Evolutionary conservation across 2,797 vertebrate species (phyloP).

Genomic region (Tamandua tetradactyla): DNA sequence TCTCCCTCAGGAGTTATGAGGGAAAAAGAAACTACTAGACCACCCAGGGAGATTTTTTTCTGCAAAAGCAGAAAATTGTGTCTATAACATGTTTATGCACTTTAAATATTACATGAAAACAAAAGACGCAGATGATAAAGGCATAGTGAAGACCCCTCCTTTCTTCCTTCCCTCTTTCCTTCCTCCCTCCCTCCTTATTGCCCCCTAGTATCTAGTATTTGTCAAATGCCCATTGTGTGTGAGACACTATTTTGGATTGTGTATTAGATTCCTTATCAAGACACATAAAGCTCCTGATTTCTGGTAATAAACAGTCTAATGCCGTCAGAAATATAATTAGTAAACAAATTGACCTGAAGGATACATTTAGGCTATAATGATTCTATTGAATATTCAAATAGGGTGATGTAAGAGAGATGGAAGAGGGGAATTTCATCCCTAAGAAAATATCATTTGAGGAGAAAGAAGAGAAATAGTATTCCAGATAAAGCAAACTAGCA

Average conservation of each 20-base stretch:
- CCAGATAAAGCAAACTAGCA: not conserved
- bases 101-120: not conserved
- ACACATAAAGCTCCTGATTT: not conserved
- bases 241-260: not conserved
- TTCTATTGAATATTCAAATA: not conserved
- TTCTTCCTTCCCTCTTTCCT: too few species aligned
- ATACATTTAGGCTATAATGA: not conserved
- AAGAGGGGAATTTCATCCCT: not conserved
- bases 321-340: not conserved
- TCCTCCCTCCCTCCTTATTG: too few species aligned
- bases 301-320: not conserved
- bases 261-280: not conserved
- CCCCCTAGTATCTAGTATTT: too few species aligned
- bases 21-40: too few species aligned
- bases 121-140: not conserved
- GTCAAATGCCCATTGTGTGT: too few species aligned
- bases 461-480: not conserved
- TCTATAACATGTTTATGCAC: not conserved
- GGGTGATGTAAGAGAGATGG: not conserved
- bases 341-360: not conserved
- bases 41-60: not conserved
- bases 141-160: rapidly evolving
- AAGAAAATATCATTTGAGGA: not conserved
- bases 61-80: not conserved
- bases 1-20: not conserved